Base-by-base conservation (phyloP, 2,888 invertebrate genomes). In the Spodoptera exigua region DNA sequence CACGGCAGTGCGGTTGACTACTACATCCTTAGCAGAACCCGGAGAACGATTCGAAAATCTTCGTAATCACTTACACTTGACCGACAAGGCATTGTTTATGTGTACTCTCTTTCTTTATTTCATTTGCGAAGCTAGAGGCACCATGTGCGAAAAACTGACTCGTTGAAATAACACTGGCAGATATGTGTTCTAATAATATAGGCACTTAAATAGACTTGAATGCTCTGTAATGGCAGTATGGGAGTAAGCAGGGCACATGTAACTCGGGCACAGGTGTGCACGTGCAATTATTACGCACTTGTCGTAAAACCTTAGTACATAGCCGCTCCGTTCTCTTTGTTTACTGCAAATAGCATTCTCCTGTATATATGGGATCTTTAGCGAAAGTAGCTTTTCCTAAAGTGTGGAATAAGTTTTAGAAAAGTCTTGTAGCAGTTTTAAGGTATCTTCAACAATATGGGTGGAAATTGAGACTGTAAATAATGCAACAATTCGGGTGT, bases 291-390 rank as follows among this genome's bases (percentile, higher is more conserved):
- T 43, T 40, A 63, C 59, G 57, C 70, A 67, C 54, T 21, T 67
- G 51, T 54, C 63, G 53, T 75, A 56, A 64, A 61, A 54, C 49
- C 37, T 48, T 56, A 62, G 17, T 60, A 53, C 45, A 37, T 40
- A 46, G 54, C 37, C 17, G 49, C 39, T 39, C 43, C 39, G 41
- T 46, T 45, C 9, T 43, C 34, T 55, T 52, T 64, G 57, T 66
- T 76, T 76, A 74, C 70, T 72, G 72, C 70, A 55, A 74, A 72
- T 76, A 53, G 66, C 49, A 43, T 58, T 18, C 45, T 51, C 40
- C 44, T 58, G 32, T 51, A 64, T 39, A 39, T 47, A 18, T 13
- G 32, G 5, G 2, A 44, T 13, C 36, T 47, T 47, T 12, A 5
- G 9, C 9, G 13, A 35, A 39, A 27, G 34, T 14, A 18, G n/a